Evolutionary conservation across 64 coral and sea anemone genomes (phyloP).

Genomic region (Stichodactyla mertensii): DNA sequence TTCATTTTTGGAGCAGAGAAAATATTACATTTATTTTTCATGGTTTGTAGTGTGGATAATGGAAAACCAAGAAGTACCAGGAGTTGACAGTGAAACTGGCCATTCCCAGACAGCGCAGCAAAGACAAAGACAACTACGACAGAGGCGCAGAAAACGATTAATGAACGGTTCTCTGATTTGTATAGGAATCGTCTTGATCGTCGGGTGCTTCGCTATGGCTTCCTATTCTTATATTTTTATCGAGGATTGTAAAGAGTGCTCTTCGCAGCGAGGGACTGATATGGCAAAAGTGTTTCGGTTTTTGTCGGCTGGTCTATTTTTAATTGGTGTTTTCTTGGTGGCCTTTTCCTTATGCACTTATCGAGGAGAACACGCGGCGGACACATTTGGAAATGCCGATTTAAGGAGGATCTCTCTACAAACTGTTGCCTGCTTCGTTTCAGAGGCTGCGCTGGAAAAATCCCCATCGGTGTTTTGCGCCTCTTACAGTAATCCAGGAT

Average conservation of each 20-base stretch:
- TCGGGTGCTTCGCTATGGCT: conserved; percentile 48
- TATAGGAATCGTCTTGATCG: conserved; percentile 42
- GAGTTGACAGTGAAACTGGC: background rate
- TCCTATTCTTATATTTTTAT: conserved; percentile 50
- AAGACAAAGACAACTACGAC: background rate
- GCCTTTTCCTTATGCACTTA: conserved; percentile 47
- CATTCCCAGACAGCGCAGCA: background rate
- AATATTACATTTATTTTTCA: background rate
- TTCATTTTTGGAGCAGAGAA: background rate
- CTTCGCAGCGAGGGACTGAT: background rate
- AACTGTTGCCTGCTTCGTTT: conserved; percentile 16
- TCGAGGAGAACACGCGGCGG: background rate
- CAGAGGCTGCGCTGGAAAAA: conserved; percentile 17
- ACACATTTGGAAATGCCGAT: conserved; percentile 1
- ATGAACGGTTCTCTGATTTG: background rate
- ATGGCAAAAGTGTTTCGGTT: conserved; percentile 38
- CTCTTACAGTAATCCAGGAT: conserved; percentile 1
- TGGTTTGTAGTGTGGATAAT: background rate
- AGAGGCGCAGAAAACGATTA: background rate
- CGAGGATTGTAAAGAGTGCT: conserved; percentile 39
- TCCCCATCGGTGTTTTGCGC: conserved; percentile 5
- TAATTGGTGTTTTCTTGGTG: conserved; percentile 45
- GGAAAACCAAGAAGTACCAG: background rate
- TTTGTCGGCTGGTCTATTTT: conserved; percentile 42
- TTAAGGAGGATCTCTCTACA: conserved; percentile 25